Conservation (phyloP, 2,113 vertebrate species). For the Brachyhypopomus gauderio region DNA sequence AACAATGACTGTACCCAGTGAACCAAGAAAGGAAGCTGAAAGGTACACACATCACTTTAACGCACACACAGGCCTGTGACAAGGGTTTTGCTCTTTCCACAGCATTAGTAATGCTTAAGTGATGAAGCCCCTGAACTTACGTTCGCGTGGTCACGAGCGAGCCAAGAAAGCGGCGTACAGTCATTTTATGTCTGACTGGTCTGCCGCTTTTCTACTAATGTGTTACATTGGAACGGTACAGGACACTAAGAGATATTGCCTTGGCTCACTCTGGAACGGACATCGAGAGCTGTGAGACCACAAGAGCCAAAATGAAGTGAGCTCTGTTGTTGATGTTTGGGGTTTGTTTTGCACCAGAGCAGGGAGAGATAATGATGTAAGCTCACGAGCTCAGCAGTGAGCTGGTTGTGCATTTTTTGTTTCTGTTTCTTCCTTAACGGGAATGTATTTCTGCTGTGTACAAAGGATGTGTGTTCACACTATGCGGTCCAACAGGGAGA, state of each 20-base stretch:
- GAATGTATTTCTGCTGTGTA: neutral
- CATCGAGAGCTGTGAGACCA: neutral
- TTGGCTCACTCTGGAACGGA: conserved; percentile 20
- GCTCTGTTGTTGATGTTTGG: conserved; percentile 17
- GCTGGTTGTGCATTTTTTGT: conserved; percentile 1
- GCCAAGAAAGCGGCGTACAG: neutral
- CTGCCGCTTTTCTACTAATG: neutral
- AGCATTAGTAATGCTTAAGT: neutral
- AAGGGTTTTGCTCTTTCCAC: no score
- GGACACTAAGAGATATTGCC: neutral
- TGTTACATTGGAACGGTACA: conserved; percentile 8
- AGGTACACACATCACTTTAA: no score
- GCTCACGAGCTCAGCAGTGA: conserved; percentile 2
- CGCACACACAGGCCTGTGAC: no score
- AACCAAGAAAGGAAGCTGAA: no score
- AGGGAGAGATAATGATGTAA: conserved; percentile 29
- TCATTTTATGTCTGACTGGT: neutral
- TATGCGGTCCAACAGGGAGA: conserved; percentile 1
- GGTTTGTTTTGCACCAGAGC: conserved; percentile 19
- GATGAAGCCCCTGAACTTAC: neutral
- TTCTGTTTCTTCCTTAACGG: neutral
- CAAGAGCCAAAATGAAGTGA: conserved; percentile 10
- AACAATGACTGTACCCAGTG: no score
- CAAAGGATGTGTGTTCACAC: neutral
- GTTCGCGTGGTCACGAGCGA: neutral